These are phyloP conservation scores for Cremastinae sp. DNA, from an alignment of 2,888 invertebrate species.

Conservation along the genomic window DNA sequence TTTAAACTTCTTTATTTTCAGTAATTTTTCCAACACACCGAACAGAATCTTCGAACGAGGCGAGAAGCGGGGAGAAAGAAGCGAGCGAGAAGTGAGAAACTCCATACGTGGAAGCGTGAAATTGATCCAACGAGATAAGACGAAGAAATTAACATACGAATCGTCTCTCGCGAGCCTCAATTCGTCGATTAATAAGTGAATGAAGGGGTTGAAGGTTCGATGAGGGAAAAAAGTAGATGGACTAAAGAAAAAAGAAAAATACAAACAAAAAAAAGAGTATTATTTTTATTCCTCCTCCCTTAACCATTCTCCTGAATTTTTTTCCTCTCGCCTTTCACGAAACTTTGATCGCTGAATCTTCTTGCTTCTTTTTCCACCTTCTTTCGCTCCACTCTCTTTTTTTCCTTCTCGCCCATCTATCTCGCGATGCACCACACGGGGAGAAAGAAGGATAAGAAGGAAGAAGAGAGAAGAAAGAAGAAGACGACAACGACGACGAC, in stretches of 20 bases:
- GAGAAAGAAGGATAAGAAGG: constrained; percentile 9
- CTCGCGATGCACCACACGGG: constrained; percentile 43
- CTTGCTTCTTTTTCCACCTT: constrained; percentile 67
- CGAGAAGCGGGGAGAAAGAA: background rate
- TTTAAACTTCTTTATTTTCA: constrained; percentile 35
- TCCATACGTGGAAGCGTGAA: constrained; percentile 51
- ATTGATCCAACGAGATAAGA: constrained; percentile 57
- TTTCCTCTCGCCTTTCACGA: constrained; percentile 5
- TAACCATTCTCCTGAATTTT: constrained; percentile 57
- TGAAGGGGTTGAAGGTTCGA: constrained; percentile 37
- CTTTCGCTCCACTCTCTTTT: constrained; percentile 40
- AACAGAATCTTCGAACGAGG: constrained; percentile 8
- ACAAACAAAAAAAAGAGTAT: constrained; percentile 51
- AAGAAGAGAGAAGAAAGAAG: constrained; percentile 8
- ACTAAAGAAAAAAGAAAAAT: constrained; percentile 17
- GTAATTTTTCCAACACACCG: constrained; percentile 21
- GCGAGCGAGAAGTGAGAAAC: constrained; percentile 26
- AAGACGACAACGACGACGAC: constrained; percentile 47
- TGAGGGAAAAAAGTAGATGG: constrained; percentile 23
- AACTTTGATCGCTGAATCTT: constrained; percentile 71
- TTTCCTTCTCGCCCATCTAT: constrained; percentile 55
- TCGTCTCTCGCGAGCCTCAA: constrained; percentile 36
- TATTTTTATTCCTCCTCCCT: constrained; percentile 65
- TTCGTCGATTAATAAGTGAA: constrained; percentile 47
- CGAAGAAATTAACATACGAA: constrained; percentile 52